These are phyloP conservation scores for Emys orbicularis DNA, from an alignment of 2,797 vertebrate species.

Conservation along the genomic window DNA sequence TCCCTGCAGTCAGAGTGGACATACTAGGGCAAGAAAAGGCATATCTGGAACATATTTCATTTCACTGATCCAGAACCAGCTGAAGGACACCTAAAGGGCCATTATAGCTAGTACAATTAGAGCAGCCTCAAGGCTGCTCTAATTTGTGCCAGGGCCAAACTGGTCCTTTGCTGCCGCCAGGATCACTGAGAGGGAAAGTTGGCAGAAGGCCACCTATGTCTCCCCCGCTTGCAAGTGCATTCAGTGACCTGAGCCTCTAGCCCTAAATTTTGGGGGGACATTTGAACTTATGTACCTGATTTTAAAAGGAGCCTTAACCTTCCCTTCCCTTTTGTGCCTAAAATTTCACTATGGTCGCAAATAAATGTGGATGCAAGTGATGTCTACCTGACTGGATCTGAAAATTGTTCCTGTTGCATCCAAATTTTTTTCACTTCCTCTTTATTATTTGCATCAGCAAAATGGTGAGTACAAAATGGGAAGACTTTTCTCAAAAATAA, in stretches of 20 bases:
- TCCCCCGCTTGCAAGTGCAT: neutral
- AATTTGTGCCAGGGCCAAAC: neutral
- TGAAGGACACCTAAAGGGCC: accelerated
- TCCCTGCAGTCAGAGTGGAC: neutral
- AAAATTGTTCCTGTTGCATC: neutral
- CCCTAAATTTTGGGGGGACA: neutral
- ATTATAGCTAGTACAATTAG: neutral
- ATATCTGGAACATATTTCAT: neutral
- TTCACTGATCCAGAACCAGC: neutral
- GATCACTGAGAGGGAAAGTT: neutral
- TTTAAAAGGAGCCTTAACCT: slow-evolving; percentile 8
- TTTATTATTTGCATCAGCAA: neutral
- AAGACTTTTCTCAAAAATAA: neutral
- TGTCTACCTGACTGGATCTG: neutral
- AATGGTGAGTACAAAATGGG: neutral
- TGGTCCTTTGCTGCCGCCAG: neutral
- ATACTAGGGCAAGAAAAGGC: neutral
- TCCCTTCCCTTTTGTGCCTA: neutral
- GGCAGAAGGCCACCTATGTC: neutral
- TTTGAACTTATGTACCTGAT: neutral
- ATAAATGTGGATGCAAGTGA: neutral
- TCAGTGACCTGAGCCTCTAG: neutral
- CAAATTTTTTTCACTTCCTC: neutral
- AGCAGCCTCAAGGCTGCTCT: neutral
- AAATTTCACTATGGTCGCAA: neutral